A percentile compares a stretch with the other conserved stretches of the same genome.
Evolutionary conservation across 2,888 invertebrate species (phyloP).

Genomic region (Adelphocoris suturalis): DNA sequence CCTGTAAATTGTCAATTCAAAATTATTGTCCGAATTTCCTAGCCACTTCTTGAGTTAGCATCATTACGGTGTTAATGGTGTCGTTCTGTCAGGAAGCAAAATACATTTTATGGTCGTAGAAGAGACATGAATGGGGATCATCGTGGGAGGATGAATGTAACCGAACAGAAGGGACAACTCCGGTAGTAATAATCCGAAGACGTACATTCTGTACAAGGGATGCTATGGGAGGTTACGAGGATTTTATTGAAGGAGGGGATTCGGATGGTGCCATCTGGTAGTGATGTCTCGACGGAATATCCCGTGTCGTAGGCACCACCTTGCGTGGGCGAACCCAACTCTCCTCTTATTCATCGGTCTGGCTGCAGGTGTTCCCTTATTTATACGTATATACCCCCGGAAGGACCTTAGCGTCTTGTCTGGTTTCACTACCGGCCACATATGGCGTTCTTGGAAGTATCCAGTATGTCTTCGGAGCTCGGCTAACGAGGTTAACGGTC

Average conservation of each 20-base stretch:
- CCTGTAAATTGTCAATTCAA: too few species aligned
- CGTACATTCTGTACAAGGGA: not conserved
- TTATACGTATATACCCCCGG: not conserved
- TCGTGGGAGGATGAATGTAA: too few species aligned
- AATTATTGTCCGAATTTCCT: too few species aligned
- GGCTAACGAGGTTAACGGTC: not conserved
- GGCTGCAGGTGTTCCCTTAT: constrained; percentile 31
- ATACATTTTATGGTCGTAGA: too few species aligned
- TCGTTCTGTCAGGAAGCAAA: too few species aligned
- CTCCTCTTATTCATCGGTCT: constrained; percentile 9
- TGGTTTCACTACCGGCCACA: not conserved
- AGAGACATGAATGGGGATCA: too few species aligned
- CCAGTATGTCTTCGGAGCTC: not conserved
- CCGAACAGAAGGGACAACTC: too few species aligned
- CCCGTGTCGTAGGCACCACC: constrained; percentile 4
- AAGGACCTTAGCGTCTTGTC: not conserved
- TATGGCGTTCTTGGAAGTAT: not conserved
- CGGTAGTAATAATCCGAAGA: too few species aligned
- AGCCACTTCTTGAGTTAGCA: too few species aligned
- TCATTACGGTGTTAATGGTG: too few species aligned
- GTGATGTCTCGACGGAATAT: constrained; percentile 24
- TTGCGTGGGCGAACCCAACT: not conserved
- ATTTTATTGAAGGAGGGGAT: not conserved
- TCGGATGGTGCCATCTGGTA: not conserved
- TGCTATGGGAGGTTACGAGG: not conserved